These are phyloP conservation scores for Macrocentrus cingulum DNA, from an alignment of 1,140 invertebrate species.

Conservation along the genomic window DNA sequence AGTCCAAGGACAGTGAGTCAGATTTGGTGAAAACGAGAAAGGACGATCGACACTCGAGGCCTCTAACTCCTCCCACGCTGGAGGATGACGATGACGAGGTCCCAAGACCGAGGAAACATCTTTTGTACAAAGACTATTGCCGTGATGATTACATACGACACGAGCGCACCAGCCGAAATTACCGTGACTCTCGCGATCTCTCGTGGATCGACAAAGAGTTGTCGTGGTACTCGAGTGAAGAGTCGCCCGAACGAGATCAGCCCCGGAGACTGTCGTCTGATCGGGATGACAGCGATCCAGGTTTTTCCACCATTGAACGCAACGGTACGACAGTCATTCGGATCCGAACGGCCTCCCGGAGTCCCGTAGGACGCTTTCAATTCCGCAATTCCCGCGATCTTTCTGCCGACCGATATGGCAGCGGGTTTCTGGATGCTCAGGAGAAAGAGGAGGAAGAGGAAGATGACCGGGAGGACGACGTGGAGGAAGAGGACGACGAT, in stretches of 20 bases:
- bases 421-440: constrained; percentile 17
- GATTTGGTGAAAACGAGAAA: constrained; percentile 20
- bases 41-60: constrained; percentile 40
- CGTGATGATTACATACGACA: constrained; percentile 13
- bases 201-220: constrained; percentile 18
- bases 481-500: constrained; percentile 21
- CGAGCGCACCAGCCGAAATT: background rate
- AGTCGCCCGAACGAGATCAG: constrained; percentile 26
- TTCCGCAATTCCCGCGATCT: constrained; percentile 27
- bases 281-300: constrained; percentile 17
- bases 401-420: constrained; percentile 18
- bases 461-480: constrained; percentile 27
- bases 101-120: constrained; percentile 3
- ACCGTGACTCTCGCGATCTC: constrained; percentile 19
- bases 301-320: constrained; percentile 34
- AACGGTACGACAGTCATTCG: constrained; percentile 43
- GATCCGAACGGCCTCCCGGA: constrained; percentile 36
- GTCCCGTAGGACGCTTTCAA: constrained; percentile 25
- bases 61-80: constrained; percentile 42
- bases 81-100: constrained; percentile 25
- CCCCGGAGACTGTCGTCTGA: constrained; percentile 12
- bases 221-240: constrained; percentile 27
- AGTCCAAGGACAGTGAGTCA: constrained; percentile 17
- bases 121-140: constrained; percentile 14
- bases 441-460: constrained; percentile 23